phyloP scores from a whole-genome alignment of 2,888 invertebrate species.

The Leptopilina myrica region DNA sequence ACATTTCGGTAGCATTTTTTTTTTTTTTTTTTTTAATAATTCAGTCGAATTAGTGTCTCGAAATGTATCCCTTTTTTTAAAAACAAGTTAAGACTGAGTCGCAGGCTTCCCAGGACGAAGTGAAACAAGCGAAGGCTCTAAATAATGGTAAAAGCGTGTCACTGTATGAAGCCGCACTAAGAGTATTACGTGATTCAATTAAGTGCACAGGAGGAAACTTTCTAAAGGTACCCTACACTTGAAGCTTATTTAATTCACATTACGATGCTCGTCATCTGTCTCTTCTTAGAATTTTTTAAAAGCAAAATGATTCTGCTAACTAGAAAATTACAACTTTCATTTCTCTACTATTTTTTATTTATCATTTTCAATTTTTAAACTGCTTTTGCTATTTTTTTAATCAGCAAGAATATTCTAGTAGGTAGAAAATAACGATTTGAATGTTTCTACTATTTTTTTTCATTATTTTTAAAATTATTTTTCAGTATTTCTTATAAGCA shows the following conservation, averaged over 20 bases:
- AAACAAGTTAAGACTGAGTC: slow-evolving; percentile 1
- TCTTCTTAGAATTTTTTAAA: background rate
- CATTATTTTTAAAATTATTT: no score
- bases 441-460: no score
- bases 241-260: slow-evolving; percentile 11
- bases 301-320: no score
- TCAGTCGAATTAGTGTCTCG: slow-evolving; percentile 11
- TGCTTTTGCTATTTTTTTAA: no score
- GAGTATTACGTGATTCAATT: slow-evolving; percentile 24
- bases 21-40: background rate
- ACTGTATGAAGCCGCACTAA: slow-evolving; percentile 24
- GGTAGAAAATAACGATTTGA: no score
- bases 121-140: slow-evolving; percentile 47
- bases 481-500: no score
- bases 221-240: slow-evolving; percentile 13
- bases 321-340: no score
- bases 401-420: no score
- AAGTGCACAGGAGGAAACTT: slow-evolving; percentile 14
- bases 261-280: background rate
- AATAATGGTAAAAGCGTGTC: slow-evolving; percentile 68
- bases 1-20: no score
- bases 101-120: background rate
- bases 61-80: slow-evolving; percentile 7
- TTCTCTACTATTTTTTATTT: no score
- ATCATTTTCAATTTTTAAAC: no score